phyloP scores from a whole-genome alignment of 2,797 vertebrate species.

The Chanos chanos region DNA sequence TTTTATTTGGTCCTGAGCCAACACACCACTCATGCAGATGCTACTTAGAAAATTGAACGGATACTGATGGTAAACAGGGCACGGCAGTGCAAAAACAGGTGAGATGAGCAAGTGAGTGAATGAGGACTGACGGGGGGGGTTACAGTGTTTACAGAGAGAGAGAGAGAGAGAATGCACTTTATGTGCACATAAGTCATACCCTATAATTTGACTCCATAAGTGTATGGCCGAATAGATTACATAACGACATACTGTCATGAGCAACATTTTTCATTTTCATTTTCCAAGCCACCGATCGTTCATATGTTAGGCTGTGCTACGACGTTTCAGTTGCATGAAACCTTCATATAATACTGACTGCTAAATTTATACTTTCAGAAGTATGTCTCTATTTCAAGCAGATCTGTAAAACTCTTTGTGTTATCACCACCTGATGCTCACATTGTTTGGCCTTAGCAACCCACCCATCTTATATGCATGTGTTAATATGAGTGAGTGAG shows the following conservation, averaged over 20 bases:
- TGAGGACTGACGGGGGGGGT: slow-evolving; percentile 56
- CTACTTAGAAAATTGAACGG: slow-evolving; percentile 22
- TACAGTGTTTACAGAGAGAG: slow-evolving; percentile 32
- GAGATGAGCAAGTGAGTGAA: neutral
- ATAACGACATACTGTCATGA: too few species aligned
- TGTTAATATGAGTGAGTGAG: neutral
- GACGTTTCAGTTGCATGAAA: too few species aligned
- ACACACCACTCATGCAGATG: slow-evolving; percentile 23
- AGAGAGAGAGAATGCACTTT: slow-evolving; percentile 9
- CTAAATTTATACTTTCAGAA: too few species aligned
- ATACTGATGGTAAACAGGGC: slow-evolving; percentile 21
- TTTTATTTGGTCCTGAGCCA: slow-evolving; percentile 38
- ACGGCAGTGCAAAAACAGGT: slow-evolving; percentile 13
- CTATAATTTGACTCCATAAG: too few species aligned
- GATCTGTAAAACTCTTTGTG: neutral
- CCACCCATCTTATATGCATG: too few species aligned
- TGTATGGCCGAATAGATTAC: too few species aligned
- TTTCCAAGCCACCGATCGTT: too few species aligned
- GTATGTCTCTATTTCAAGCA: too few species aligned
- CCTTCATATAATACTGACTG: too few species aligned
- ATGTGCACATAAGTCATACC: too few species aligned
- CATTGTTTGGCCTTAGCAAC: neutral
- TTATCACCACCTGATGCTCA: slow-evolving; percentile 1
- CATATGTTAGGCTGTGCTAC: too few species aligned
- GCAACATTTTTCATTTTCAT: too few species aligned